A percentile compares a stretch with the other conserved stretches of the same genome.
Evolutionary conservation across 2,888 invertebrate species (phyloP).

Genomic region (Pecten maximus): DNA sequence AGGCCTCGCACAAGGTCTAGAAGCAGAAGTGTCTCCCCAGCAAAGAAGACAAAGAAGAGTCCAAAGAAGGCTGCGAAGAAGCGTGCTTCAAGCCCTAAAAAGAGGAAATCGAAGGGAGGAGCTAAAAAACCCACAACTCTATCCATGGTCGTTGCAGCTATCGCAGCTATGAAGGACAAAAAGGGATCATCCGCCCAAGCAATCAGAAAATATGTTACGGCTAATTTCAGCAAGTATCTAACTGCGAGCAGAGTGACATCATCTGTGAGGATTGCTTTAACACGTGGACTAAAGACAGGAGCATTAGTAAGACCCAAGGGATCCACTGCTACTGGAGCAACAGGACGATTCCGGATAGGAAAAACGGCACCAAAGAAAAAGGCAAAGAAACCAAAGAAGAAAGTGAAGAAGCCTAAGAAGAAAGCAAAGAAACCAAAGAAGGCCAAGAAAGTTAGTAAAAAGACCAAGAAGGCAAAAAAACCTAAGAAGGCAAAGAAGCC

Average conservation of each 20-base stretch:
- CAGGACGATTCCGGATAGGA: constrained; percentile 46
- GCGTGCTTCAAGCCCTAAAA: background rate
- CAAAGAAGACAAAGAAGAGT: constrained; percentile 36
- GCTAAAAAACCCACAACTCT: constrained; percentile 46
- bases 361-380: constrained; percentile 37
- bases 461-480: constrained; percentile 41
- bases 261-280: constrained; percentile 40
- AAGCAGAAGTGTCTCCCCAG: constrained; percentile 31
- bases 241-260: constrained; percentile 36
- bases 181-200: constrained; percentile 47
- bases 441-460: constrained; percentile 38
- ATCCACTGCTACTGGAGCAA: constrained; percentile 46
- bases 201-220: constrained; percentile 48
- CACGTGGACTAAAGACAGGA: constrained; percentile 40
- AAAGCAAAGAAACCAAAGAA: constrained; percentile 37
- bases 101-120: constrained; percentile 34
- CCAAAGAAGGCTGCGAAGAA: constrained; percentile 42
- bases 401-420: constrained; percentile 45
- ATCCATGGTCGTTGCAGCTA: constrained; percentile 42
- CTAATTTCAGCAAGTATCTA: constrained; percentile 39
- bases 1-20: constrained; percentile 36
- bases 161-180: constrained; percentile 45
- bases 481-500: constrained; percentile 44
- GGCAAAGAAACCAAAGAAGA: constrained; percentile 43
- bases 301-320: constrained; percentile 47